A percentile compares a stretch with the other conserved stretches of the same genome.
Evolutionary conservation across 2,113 vertebrate species (phyloP).

Genomic region (Numida meleagris): DNA sequence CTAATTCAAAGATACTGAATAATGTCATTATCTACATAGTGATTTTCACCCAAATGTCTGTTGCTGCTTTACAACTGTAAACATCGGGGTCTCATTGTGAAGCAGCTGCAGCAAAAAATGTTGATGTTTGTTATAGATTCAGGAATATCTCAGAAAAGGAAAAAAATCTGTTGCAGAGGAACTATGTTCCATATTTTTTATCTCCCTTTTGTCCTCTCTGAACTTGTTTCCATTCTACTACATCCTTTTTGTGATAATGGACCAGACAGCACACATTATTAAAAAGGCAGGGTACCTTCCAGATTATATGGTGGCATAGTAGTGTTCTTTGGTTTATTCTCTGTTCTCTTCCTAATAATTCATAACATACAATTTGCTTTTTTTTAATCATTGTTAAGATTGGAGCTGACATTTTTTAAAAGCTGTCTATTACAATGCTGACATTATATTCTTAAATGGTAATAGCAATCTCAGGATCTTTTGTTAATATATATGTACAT

Average conservation of each 20-base stretch:
- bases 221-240: background rate
- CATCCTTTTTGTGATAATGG: conserved; percentile 19
- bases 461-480: background rate
- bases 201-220: background rate
- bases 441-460: conserved; percentile 28
- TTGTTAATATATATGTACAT: background rate
- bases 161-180: background rate
- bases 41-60: conserved; percentile 18
- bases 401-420: background rate
- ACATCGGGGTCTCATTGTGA: conserved; percentile 6
- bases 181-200: background rate
- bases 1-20: background rate
- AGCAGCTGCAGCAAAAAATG: conserved; percentile 19
- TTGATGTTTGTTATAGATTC: background rate
- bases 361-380: background rate
- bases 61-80: conserved; percentile 37
- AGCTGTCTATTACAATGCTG: background rate
- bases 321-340: conserved; percentile 35
- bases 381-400: conserved; percentile 4
- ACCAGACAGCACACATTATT: background rate
- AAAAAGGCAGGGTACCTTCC: conserved; percentile 20
- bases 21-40: conserved; percentile 7
- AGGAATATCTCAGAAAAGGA: background rate
- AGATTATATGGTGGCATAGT: conserved; percentile 32
- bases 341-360: conserved; percentile 43